Base-by-base conservation (phyloP, 1,140 invertebrate genomes). In the Eulimnadia texana region DNA sequence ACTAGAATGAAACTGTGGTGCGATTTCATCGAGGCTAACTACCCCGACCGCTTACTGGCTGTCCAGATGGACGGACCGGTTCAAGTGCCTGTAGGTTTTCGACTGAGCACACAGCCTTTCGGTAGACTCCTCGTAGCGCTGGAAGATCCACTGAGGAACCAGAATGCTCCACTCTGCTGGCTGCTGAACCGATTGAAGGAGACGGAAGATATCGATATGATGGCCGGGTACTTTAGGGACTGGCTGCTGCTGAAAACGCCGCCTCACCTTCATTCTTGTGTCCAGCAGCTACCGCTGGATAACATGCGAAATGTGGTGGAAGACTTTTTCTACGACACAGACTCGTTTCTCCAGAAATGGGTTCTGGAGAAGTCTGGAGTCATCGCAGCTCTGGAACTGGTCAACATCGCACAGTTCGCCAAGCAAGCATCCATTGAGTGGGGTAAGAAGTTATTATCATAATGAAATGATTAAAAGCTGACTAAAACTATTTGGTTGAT, bases 51-150 rank as follows among this genome's bases (percentile, higher is more conserved):
- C 11, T 2, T 57, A n/a, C 27, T 57, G 24, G 27, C 55, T 16
- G 20, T 57, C 24, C 22, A 23, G 10, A 27, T 27, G 27, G 55
- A 57, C 10, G n/a, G 27, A 3, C 55, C 20, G 2, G 25, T 29
- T 9, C 55, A 57, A 57, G 33, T 57, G 0, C 55, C 55, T 11
- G 27, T 57, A 11, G 55, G 55, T 16, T 57, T 57, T n/a, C 55
- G 55, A 3, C n/a, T 33, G 1, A 29, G 55, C 20, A 57, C 55
- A n/a, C 55, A 20, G 9, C 55, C 55, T 1, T 57, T 57, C 29
- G 55, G 55, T n/a, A 13, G 55, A 42, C 29, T 57, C 1, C 27
- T 57, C 11, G 24, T 19, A 1, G 13, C 24, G 1, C 29, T 57
- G n/a, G 27, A 25, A 42, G 33, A 42, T 42, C 16, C 33, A 16